Evolutionary conservation across 2,113 vertebrate species (phyloP).

Genomic region (Pelvicachromis taeniatus): DNA sequence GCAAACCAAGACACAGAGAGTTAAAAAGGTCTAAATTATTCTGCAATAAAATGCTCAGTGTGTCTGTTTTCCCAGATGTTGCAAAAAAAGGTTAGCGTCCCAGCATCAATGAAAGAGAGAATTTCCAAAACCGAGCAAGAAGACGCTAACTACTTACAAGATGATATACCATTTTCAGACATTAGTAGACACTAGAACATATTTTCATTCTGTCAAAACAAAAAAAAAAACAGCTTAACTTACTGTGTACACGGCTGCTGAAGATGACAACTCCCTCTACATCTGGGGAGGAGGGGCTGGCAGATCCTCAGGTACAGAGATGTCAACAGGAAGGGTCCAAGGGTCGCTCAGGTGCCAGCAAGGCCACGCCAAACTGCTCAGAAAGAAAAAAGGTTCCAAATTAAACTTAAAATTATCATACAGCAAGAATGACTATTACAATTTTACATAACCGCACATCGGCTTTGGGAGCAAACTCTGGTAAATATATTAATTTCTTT

Average conservation of each 20-base stretch:
- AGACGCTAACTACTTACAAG: not conserved
- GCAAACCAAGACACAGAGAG: not conserved
- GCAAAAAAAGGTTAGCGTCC: not conserved
- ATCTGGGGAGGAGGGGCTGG: constrained; percentile 46
- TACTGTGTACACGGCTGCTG: constrained; percentile 61
- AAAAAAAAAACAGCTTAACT: not conserved
- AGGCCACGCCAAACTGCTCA: not conserved
- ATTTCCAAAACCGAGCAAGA: not conserved
- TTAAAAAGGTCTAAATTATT: not conserved
- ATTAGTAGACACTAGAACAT: not conserved
- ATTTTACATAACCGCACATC: not conserved
- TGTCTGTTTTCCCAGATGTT: not conserved
- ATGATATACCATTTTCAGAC: not conserved
- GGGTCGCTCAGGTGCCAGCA: not conserved
- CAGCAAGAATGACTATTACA: not conserved
- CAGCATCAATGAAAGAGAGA: not conserved
- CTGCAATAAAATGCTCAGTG: not conserved
- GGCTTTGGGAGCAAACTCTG: not conserved
- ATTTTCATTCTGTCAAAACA: not conserved
- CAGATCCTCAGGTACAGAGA: constrained; percentile 44
- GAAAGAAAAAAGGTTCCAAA: not conserved
- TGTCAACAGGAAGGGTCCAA: constrained; percentile 17
- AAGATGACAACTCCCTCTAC: constrained; percentile 66
- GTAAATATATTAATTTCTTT: not conserved
- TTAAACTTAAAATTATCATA: not conserved